Evolutionary conservation across 2,888 invertebrate genomes (phyloP).

Genomic region (Dryadula phaetusa): DNA sequence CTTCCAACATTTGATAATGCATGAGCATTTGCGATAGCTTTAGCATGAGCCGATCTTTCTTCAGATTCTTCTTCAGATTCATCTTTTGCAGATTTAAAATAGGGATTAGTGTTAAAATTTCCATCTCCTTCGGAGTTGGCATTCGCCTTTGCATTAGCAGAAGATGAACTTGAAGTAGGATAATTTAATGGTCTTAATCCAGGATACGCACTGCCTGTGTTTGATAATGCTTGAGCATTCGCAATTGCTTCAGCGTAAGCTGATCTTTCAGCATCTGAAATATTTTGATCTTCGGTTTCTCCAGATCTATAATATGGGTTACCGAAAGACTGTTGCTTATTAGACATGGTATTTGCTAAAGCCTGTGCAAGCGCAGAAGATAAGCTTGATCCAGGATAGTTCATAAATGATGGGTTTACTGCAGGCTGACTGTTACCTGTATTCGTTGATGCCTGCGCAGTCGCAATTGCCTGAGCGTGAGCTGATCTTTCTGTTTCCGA

Average conservation of each 20-base stretch:
- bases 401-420: background rate
- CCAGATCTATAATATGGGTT: background rate
- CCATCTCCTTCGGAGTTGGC: too few species aligned
- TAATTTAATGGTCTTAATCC: too few species aligned
- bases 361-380: background rate
- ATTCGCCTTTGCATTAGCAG: too few species aligned
- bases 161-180: too few species aligned
- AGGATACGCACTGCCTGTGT: background rate
- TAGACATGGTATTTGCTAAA: background rate
- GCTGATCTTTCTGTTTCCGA: conserved; percentile 1
- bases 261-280: background rate
- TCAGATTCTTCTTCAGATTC: too few species aligned
- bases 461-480: background rate
- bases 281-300: background rate
- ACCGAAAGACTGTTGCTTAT: too few species aligned
- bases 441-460: background rate
- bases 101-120: too few species aligned
- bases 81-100: too few species aligned
- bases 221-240: conserved; percentile 12
- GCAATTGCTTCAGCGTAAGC: background rate
- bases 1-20: background rate
- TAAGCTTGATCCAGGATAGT: background rate
- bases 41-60: too few species aligned
- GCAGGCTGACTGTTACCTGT: background rate
- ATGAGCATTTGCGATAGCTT: background rate